Evolutionary conservation across 2,113 vertebrate species (phyloP).

Genomic region (Tetraodon nigroviridis): DNA sequence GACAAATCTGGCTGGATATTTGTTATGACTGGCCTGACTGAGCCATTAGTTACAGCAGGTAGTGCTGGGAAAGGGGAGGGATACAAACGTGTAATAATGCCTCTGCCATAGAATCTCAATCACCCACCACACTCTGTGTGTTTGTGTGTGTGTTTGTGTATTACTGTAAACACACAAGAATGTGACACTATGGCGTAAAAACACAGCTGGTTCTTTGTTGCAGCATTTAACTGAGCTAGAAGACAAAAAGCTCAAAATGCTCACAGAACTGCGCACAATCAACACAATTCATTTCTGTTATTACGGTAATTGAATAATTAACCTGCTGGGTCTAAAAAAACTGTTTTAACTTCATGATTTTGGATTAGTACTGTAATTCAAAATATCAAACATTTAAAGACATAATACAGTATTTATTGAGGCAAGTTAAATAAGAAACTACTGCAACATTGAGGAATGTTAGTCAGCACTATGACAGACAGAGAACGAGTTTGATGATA

Average conservation of each 20-base stretch:
- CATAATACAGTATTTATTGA: too few relatives aligned
- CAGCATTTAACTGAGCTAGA: background rate
- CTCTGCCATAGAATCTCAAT: conserved; percentile 73
- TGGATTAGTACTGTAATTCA: too few relatives aligned
- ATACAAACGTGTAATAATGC: conserved; percentile 69
- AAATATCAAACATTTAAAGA: too few relatives aligned
- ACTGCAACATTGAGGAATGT: background rate
- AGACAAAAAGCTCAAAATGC: background rate
- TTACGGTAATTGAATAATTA: too few relatives aligned
- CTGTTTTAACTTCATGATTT: too few relatives aligned
- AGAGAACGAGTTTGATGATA: background rate
- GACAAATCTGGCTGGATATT: conserved; percentile 74
- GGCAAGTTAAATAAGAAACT: too few relatives aligned
- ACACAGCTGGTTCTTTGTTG: conserved; percentile 34
- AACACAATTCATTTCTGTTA: conserved; percentile 4
- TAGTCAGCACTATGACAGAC: too few relatives aligned
- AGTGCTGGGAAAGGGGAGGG: conserved; percentile 70
- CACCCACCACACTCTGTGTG: conserved; percentile 39
- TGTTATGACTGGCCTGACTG: conserved; percentile 76
- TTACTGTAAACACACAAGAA: conserved; percentile 37
- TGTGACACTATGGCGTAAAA: conserved; percentile 53
- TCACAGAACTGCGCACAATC: conserved; percentile 6
- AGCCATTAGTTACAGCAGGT: conserved; percentile 75
- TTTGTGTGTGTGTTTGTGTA: conserved; percentile 1
- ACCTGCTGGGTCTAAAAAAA: too few relatives aligned